Evolutionary conservation across 2,797 vertebrate genomes (phyloP).

Genomic region (Notolabrus celidotus): DNA sequence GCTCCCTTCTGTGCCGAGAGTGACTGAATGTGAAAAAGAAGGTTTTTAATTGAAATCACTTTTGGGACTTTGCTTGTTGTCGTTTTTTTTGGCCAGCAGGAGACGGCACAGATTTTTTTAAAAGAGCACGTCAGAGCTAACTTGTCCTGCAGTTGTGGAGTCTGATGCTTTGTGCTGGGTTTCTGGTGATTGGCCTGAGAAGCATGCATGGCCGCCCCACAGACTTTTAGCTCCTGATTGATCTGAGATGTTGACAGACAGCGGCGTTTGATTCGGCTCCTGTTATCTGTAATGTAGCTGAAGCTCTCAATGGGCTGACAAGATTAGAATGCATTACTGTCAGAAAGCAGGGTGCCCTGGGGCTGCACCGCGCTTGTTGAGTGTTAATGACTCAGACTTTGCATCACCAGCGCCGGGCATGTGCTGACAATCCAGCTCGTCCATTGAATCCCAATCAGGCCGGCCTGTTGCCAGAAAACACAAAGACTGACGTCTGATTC

Average conservation of each 20-base stretch:
- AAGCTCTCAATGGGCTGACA: slow-evolving; percentile 81
- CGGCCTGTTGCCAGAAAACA: slow-evolving; percentile 36
- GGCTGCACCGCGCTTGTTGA: slow-evolving; percentile 74
- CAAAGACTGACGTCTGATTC: slow-evolving; percentile 48
- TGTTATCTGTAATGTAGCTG: slow-evolving; percentile 85
- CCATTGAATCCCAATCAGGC: slow-evolving; percentile 75
- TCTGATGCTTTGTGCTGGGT: slow-evolving; percentile 21
- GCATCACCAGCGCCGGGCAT: slow-evolving; percentile 65
- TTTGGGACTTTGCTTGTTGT: slow-evolving; percentile 47
- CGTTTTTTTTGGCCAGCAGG: slow-evolving; percentile 20
- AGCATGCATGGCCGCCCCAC: slow-evolving; percentile 55
- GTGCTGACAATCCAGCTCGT: slow-evolving; percentile 73
- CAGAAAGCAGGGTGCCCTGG: slow-evolving; percentile 77
- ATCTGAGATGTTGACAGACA: slow-evolving; percentile 82
- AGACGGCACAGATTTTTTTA: slow-evolving; percentile 27
- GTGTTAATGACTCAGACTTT: slow-evolving; percentile 82
- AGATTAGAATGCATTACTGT: slow-evolving; percentile 86
- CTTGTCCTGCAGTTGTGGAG: not conserved
- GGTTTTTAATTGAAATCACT: slow-evolving; percentile 61
- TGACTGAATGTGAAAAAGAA: slow-evolving; percentile 54
- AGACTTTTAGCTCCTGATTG: slow-evolving; percentile 75
- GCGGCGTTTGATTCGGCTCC: slow-evolving; percentile 76
- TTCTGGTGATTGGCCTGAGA: slow-evolving; percentile 50
- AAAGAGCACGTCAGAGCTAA: slow-evolving; percentile 1
- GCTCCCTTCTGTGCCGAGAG: slow-evolving; percentile 38